A percentile compares a stretch with the other conserved stretches of the same genome.
phyloP scores from a whole-genome alignment of 2,797 vertebrate species.

The Sebastes miniatus region DNA sequence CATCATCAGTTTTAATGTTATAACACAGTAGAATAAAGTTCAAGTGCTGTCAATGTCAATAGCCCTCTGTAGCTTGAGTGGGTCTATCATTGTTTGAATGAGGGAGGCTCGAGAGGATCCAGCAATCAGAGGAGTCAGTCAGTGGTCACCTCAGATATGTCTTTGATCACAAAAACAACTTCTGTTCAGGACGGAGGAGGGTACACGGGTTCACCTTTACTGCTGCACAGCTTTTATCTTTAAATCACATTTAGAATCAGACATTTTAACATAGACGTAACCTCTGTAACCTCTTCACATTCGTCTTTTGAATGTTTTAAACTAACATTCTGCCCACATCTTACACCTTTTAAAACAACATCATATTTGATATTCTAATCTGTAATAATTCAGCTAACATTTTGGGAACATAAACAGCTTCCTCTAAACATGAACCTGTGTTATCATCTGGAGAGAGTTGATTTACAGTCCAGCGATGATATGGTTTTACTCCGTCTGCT shows the following conservation, averaged over 20 bases:
- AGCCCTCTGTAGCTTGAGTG: slow-evolving; percentile 30
- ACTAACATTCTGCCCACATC: too few relatives aligned
- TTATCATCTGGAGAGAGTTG: neutral
- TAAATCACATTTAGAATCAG: too few relatives aligned
- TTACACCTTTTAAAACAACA: neutral
- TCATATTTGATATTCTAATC: neutral
- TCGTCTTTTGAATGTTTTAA: too few relatives aligned
- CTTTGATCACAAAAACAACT: slow-evolving; percentile 38
- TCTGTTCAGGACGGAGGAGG: neutral
- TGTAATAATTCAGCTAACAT: neutral
- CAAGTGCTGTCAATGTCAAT: slow-evolving; percentile 68
- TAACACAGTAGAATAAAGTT: slow-evolving; percentile 22
- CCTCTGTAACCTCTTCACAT: too few relatives aligned
- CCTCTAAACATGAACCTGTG: neutral
- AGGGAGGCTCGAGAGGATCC: slow-evolving; percentile 22
- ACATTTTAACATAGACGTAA: too few relatives aligned
- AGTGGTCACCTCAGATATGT: slow-evolving; percentile 25
- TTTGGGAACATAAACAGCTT: neutral
- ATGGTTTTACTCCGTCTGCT: neutral
- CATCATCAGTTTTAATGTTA: slow-evolving; percentile 38
- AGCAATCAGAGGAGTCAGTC: slow-evolving; percentile 58
- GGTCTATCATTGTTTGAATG: slow-evolving; percentile 29
- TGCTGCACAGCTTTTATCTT: neutral
- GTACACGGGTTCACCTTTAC: neutral
- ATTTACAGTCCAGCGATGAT: neutral